Percentiles rank a stretch among this genome's conserved stretches.
Evolutionary conservation across 2,888 invertebrate species (phyloP).

Genomic region (Epistrophe grossulariae): DNA sequence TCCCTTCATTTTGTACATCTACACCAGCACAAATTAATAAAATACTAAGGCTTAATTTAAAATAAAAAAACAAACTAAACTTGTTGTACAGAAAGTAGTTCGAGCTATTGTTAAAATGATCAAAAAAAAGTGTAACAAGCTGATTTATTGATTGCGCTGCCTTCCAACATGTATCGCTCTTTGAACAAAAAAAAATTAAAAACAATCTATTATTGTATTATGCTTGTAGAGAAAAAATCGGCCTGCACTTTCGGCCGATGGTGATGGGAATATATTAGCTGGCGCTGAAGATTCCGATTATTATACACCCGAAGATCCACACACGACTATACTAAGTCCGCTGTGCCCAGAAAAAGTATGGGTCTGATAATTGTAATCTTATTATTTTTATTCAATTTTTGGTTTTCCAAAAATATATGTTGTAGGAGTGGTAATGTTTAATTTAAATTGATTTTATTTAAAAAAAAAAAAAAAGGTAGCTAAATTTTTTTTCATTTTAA

Average conservation of each 20-base stretch:
- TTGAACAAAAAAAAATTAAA: conserved; percentile 20
- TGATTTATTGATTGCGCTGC: conserved; percentile 50
- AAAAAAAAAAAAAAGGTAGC: not conserved
- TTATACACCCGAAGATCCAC: conserved; percentile 91
- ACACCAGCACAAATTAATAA: conserved; percentile 74
- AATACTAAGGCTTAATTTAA: conserved; percentile 51
- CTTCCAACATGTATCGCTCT: conserved; percentile 42
- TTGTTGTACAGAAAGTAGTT: conserved; percentile 51
- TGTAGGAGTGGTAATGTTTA: conserved; percentile 25
- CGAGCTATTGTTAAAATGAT: conserved; percentile 12
- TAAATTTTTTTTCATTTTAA: conserved; percentile 12
- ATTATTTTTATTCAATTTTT: conserved; percentile 26
- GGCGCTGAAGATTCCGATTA: conserved; percentile 90
- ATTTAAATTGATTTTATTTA: conserved; percentile 14
- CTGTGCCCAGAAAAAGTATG: conserved; percentile 84
- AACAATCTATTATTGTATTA: conserved; percentile 62
- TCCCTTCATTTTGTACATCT: conserved; percentile 59
- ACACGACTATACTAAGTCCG: conserved; percentile 88
- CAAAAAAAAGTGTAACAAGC: conserved; percentile 42
- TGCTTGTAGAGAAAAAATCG: conserved; percentile 78
- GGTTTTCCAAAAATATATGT: conserved; percentile 32
- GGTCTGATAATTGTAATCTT: conserved; percentile 73
- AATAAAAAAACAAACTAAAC: conserved; percentile 31
- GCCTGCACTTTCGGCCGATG: conserved; percentile 78
- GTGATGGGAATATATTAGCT: conserved; percentile 78